Evolutionary conservation across 2,888 invertebrate genomes (phyloP).

Genomic region (Chrysodeixis includens): DNA sequence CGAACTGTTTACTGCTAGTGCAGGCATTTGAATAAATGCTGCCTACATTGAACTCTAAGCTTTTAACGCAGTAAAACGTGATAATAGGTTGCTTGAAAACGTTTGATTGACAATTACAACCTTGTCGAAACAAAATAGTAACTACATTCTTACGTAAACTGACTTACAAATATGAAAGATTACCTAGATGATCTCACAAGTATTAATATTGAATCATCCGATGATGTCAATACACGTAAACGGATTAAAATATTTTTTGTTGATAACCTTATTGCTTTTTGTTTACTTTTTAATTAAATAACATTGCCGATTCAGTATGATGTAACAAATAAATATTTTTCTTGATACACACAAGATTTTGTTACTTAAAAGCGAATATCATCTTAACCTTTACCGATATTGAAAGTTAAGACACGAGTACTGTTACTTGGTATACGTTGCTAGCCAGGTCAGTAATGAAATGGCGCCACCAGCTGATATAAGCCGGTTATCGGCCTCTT

Average conservation of each 20-base stretch:
- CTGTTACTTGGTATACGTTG: neutral
- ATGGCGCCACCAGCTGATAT: slow-evolving; percentile 11
- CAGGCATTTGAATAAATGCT: slow-evolving; percentile 31
- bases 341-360: no score
- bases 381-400: neutral
- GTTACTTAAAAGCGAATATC: neutral
- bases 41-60: slow-evolving; percentile 12
- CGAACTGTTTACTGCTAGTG: slow-evolving; percentile 26
- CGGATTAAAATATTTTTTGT: slow-evolving; percentile 25
- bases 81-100: neutral
- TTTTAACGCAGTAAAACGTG: neutral
- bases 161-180: no score
- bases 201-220: slow-evolving; percentile 36
- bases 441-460: neutral
- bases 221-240: slow-evolving; percentile 50
- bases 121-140: slow-evolving; percentile 17
- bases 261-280: slow-evolving; percentile 35
- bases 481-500: slow-evolving; percentile 1
- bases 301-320: no score
- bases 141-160: no score
- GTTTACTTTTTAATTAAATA: no score
- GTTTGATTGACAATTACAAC: slow-evolving; percentile 13
- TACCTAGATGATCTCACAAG: slow-evolving; percentile 25
- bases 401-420: neutral
- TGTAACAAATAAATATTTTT: no score